Conservation (phyloP, 2,113 vertebrate genomes). For the Tamias sibiricus region DNA sequence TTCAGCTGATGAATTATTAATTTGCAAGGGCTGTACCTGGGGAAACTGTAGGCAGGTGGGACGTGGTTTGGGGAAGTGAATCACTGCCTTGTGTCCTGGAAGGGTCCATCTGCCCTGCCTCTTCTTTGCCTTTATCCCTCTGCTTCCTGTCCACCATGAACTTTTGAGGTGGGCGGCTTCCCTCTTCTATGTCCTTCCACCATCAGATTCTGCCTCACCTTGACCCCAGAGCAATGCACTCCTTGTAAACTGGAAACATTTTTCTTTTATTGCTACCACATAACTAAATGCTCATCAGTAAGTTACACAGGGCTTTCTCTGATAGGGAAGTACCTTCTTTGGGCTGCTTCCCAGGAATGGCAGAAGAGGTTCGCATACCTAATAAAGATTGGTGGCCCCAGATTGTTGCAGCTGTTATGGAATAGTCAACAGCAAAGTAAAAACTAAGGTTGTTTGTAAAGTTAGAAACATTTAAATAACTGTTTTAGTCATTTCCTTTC, state of each 20-base stretch:
- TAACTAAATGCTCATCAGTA: background rate
- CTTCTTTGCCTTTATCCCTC: too few species aligned
- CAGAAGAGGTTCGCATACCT: background rate
- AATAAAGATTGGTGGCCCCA: fast-evolving
- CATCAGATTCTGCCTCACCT: too few species aligned
- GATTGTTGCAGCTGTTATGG: background rate
- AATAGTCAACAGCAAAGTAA: background rate
- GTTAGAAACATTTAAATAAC: conserved; percentile 35
- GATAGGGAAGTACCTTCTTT: fast-evolving
- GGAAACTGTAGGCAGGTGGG: too few species aligned
- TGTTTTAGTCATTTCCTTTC: conserved; percentile 16
- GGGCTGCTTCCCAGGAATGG: background rate
- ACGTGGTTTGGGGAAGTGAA: too few species aligned
- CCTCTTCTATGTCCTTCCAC: too few species aligned
- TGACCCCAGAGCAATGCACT: background rate
- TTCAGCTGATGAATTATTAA: too few species aligned
- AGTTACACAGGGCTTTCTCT: background rate
- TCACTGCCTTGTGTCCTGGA: too few species aligned
- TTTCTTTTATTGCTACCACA: background rate
- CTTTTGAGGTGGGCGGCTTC: too few species aligned
- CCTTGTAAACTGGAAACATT: background rate
- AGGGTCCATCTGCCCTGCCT: too few species aligned
- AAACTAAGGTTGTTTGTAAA: background rate
- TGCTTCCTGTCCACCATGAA: too few species aligned
- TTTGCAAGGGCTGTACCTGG: too few species aligned